phyloP scores from a whole-genome alignment of 2,888 invertebrate genomes.

The Candidula unifasciata region DNA sequence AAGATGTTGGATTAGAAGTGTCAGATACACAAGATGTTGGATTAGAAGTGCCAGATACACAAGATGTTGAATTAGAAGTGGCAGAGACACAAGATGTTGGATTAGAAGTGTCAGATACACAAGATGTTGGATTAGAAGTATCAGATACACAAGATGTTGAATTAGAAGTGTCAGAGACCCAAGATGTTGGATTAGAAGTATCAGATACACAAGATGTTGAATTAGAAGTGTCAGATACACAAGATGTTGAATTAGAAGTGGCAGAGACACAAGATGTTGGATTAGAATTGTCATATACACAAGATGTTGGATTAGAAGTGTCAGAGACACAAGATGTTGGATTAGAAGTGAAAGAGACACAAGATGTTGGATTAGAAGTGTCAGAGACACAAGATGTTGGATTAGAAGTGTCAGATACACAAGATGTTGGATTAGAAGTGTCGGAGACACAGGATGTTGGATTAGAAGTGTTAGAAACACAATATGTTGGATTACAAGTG shows the following conservation, averaged over 20 bases:
- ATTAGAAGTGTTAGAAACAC: no score
- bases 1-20: neutral
- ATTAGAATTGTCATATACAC: no score
- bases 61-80: no score
- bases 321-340: neutral
- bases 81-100: neutral
- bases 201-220: neutral
- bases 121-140: neutral
- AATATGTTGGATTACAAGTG: neutral
- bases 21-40: neutral
- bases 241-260: neutral
- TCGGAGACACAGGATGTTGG: no score
- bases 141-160: no score
- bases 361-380: neutral
- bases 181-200: neutral
- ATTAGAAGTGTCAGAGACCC: no score
- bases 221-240: no score
- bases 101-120: neutral
- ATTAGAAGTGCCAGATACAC: neutral
- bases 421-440: neutral
- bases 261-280: neutral
- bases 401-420: neutral
- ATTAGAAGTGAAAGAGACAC: neutral
- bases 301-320: neutral
- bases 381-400: neutral